Evolutionary conservation across 2,797 vertebrate species (phyloP), one percentile per base, ranked within the genome.

Genomic region (Crax fasciolata): DNA sequence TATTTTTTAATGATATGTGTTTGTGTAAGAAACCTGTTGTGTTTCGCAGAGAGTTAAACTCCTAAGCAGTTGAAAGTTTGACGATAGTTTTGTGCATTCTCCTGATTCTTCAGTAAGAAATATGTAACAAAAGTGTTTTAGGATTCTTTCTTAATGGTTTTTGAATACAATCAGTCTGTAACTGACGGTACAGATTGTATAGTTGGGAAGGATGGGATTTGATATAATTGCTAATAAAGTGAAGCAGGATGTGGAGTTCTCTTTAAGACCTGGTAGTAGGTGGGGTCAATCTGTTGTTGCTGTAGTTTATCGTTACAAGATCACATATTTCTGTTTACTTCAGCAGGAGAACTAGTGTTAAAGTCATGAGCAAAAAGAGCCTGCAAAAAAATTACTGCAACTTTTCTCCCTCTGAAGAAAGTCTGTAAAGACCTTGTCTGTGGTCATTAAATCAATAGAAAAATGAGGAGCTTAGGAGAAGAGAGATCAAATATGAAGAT

Each of bases 401-500:
- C 24, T 80, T 96, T 84, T 76, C 39, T 85, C 17, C 13, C 19
- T 59, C 44, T 92, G 55, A 76, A 79, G 73, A 87, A 76, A 52
- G 80, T 74, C 59, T 87, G 2, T 79, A 1, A 55, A 76, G 30
- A 82, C n/a, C 38, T 79, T 85, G 48, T 4, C 28, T 87, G 21
- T 87, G 16, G 13, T 87, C 91, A 8, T 89, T 88, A 94, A 90
- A 84, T 90, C 81, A 87, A 16, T 52, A 76, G 74, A 41, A 20
- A 72, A 81, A 84, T 86, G 25, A 74, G 4, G 21, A 63, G 39
- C 27, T 85, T 76, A 80, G 30, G 38, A 82, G 14, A 23, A 65
- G 11, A 68, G 27, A 23, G 41, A 66, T 90, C 78, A 74, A 48
- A 76, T 93, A 84, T 30, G 70, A 85, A 61, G 65, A 52, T 17